Base-by-base conservation (phyloP, 1,140 invertebrate species). In the Penaeus indicus region DNA sequence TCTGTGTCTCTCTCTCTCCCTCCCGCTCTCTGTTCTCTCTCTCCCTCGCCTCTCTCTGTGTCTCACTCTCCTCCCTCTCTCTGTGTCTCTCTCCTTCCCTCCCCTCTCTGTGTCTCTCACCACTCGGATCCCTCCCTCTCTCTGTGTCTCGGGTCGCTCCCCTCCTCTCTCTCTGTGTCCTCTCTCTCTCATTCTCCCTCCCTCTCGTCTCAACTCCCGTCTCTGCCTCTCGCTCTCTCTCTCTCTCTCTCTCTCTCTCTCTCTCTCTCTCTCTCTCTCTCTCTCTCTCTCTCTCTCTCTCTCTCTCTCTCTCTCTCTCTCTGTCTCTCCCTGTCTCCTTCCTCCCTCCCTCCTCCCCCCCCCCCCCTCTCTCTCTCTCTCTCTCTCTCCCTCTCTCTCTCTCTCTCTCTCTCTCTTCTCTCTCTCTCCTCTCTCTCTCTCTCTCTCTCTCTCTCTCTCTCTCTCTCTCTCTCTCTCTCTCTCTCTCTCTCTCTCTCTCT, bases 221-320 rank as follows among this genome's bases (percentile, higher is more conserved):
- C 27, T 5, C 18, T 27, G 10, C 21, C 64, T 69, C 22, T 69
- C 27, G 13, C 22, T 2, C 19, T 19, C 64, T n/a, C 64, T 22
- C 27, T n/a, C 27, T 27, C 22, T n/a, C 0, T n/a, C 64, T n/a
- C 22, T 72, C 67, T 72, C 16, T 72, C 67, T 72, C 67, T 72
- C 67, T 72, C 67, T n/a, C 22, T 72, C 67, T 72, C 16, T 72
- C 13, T 72, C 67, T 72, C 67, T 72, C 67, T n/a, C 67, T 72
- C 67, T 72, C 16, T 72, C 67, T 72, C 67, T 72, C 67, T 72
- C 67, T n/a, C 67, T 72, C 67, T 72, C 16, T 72, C 22, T 72
- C 67, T n/a, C 16, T 21, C 67, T n/a, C 67, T 72, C 67, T 72
- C 21, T 72, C 69, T 72, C 69, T 72, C 69, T 72, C n/a, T 25